Conservation (phyloP, 1,140 invertebrate genomes). For the Hypothenemus hampei region DNA sequence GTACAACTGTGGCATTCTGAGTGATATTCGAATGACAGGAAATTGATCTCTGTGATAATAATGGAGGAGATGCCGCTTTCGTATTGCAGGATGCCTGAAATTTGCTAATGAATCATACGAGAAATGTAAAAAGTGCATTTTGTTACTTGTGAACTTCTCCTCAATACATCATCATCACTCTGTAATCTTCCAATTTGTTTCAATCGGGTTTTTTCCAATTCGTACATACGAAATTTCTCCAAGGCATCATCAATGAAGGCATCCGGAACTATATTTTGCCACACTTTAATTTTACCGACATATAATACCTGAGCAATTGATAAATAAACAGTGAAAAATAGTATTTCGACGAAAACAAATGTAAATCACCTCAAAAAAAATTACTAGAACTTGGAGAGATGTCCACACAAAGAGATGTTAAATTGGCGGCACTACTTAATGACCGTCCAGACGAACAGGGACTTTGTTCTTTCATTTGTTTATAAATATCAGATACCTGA, state of each 20-base stretch:
- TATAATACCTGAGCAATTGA: slow-evolving; percentile 72
- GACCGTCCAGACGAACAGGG: slow-evolving; percentile 33
- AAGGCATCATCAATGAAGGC: slow-evolving; percentile 87
- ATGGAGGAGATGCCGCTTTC: neutral
- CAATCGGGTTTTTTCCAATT: slow-evolving; percentile 48
- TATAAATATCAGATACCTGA: slow-evolving; percentile 64
- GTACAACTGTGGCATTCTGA: neutral
- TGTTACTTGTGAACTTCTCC: slow-evolving; percentile 34
- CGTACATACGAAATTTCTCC: slow-evolving; percentile 74
- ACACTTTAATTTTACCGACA: slow-evolving; percentile 81
- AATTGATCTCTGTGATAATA: slow-evolving; percentile 4
- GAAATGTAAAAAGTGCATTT: neutral
- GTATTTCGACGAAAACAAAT: too few relatives aligned
- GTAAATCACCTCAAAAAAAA: slow-evolving; percentile 68
- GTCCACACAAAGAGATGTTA: slow-evolving; percentile 68
- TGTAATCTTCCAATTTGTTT: slow-evolving; percentile 35
- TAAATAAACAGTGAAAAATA: too few relatives aligned
- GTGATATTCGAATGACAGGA: slow-evolving; percentile 12
- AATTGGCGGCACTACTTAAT: slow-evolving; percentile 52
- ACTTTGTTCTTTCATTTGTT: slow-evolving; percentile 64
- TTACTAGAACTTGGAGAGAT: slow-evolving; percentile 79
- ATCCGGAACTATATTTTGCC: slow-evolving; percentile 78
- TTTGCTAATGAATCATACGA: slow-evolving; percentile 16
- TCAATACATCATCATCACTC: slow-evolving; percentile 33
- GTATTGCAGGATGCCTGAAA: neutral